Base-by-base conservation (phyloP, 2,113 vertebrate genomes). In the Brachypteracias leptosomus region DNA sequence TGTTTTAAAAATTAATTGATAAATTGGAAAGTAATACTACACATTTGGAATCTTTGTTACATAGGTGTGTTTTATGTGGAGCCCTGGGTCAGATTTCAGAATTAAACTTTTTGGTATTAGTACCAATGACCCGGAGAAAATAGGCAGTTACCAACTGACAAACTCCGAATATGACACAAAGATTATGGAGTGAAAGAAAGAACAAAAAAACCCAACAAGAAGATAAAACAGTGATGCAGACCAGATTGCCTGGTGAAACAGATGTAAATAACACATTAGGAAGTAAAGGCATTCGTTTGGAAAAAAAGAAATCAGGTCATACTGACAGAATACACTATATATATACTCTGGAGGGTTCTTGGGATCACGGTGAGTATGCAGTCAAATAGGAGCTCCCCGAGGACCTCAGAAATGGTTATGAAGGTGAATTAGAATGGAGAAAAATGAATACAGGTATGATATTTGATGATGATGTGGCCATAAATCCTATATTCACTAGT, bases 221-320 rank as follows among this genome's bases (percentile, higher is more conserved):
- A 88, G 78, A 94, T 79, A 94, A 93, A 95, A 71, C 17, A 90
- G 65, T 92, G 88, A 89, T 92, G 89, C 44, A 92, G 57, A 93
- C 72, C 94, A 95, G 83, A 92, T 92, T 96, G 86, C 65, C 73
- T 74, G 47, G 42, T 59, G 77, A 90, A 95, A 96, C 72, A 95
- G 76, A 94, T 90, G 88, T 51, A 71, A 84, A 86, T 46, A 95
- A 81, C 88, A 52, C 88, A 81, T 77, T 74, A 90, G 79, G 68
- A 93, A 90, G 63, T 58, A 55, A 88, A 81, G 57, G 47, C 46
- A 89, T 62, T 92, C 2, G 2, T 90, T 26, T 31, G 46, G 7
- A 25, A 51, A 72, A n/a, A 74, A 78, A 70, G n/a, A 58, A 90
- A 40, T 10, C 26, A 74, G 76, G 35, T 9, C 21, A 22, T 42